Conservation (phyloP, 2,113 vertebrate genomes). For the Aptenodytes patagonicus region DNA sequence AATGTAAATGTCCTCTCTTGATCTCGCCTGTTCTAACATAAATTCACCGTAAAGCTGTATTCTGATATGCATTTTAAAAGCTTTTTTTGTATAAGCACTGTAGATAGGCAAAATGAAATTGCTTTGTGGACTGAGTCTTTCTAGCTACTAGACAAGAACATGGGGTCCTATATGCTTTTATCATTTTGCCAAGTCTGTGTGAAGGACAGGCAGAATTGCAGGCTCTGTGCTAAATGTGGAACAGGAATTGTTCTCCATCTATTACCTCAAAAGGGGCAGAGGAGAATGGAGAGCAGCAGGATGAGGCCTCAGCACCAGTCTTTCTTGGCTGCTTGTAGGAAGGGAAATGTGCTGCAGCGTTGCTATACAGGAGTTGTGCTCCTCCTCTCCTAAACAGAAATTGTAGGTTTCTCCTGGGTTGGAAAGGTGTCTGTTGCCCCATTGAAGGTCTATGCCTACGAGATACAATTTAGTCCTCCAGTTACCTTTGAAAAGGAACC, state of each 20-base stretch:
- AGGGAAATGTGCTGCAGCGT: not conserved
- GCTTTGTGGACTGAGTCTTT: not conserved
- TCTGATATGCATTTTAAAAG: not conserved
- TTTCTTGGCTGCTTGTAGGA: not conserved
- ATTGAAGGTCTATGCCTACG: rapidly evolving
- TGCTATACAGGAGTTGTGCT: not conserved
- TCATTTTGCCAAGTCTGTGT: not conserved
- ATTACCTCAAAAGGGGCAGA: not conserved
- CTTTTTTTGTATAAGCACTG: not conserved
- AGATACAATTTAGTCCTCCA: not conserved
- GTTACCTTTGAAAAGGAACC: not conserved
- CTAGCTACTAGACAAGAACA: not conserved
- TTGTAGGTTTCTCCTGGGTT: not conserved
- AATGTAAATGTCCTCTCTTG: not conserved
- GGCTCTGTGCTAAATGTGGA: not conserved
- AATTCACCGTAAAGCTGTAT: not conserved
- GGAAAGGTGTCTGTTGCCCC: not conserved
- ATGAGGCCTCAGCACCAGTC: not conserved
- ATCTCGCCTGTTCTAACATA: not conserved
- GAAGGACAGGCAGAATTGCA: conserved; percentile 2
- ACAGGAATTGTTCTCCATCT: not conserved
- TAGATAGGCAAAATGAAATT: not conserved
- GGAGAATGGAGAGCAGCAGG: not conserved
- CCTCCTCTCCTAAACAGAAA: not conserved
- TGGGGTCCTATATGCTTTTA: not conserved